Base-by-base conservation (phyloP, 2,797 vertebrate genomes). In the Labeo calbasu region DNA sequence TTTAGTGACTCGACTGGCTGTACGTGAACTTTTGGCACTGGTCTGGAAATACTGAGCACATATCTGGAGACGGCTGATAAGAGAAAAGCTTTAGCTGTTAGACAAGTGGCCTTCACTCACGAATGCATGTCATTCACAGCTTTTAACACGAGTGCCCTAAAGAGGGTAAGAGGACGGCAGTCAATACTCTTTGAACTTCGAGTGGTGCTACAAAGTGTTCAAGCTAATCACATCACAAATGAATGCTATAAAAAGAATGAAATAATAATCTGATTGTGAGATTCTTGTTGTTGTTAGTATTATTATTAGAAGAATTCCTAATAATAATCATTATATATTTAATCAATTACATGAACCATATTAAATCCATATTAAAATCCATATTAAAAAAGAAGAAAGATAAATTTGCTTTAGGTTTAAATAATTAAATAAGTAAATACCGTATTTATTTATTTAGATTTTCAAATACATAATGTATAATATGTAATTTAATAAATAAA, bases 61-160 rank as follows among this genome's bases (percentile, higher is more conserved):
- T 65, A 59, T 57, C 51, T 69, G 65, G 12, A 77, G 73, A 68
- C 15, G n/a, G 73, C 28, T 3, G 63, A 77, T 77, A 77, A 46
- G 59, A 73, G 53, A n/a, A 23, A 15, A 57, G 23, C 4, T 23
- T 73, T 51, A 36, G 69, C 28, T 59, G 66, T 63, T 40, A 53
- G 32, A 57, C 50, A 83, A 83, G 63, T 48, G 68, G 10, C 76
- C 23, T 36, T 83, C 59, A 66, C 59, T 79, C 25, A 46, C 5
- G 5, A 28, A 13, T 25, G 13, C 51, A 46, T 68, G 50, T 69
- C 69, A 48, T 59, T 86, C 81, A 57, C 50, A 79, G 57, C 68
- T 78, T 77, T 40, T 51, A 72, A 73, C 80, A 72, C 19, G 19
- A 85, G 72, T 66, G n/a, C 28, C 21, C 69, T 48, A 25, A 61